phyloP scores from a whole-genome alignment of 1,140 invertebrate species.

The Eumaeus atala region DNA sequence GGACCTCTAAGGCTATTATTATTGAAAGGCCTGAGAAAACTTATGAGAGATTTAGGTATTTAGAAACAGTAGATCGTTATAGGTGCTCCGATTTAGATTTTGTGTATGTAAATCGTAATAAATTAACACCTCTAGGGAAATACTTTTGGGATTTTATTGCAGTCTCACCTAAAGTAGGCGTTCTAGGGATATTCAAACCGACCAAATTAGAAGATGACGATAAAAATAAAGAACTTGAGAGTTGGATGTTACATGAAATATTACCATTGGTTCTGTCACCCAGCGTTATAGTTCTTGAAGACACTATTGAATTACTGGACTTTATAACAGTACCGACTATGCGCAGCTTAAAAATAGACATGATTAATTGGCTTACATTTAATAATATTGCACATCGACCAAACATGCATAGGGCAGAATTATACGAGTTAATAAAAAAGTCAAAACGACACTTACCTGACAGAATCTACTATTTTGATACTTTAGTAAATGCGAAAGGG shows the following conservation, averaged over 20 bases:
- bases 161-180: neutral
- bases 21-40: slow-evolving; percentile 5
- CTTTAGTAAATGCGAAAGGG: neutral
- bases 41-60: slow-evolving; percentile 5
- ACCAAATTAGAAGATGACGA: neutral
- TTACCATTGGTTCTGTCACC: neutral
- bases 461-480: slow-evolving; percentile 9
- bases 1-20: slow-evolving; percentile 11
- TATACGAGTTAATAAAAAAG: slow-evolving; percentile 6
- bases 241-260: neutral
- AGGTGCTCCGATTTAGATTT: slow-evolving; percentile 3
- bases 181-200: neutral
- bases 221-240: neutral
- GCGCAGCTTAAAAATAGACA: neutral
- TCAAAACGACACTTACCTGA: slow-evolving; percentile 3
- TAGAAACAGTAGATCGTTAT: slow-evolving; percentile 5
- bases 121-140: neutral
- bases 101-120: slow-evolving; percentile 2
- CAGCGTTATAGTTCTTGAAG: slow-evolving; percentile 8
- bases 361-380: slow-evolving; percentile 9
- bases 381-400: slow-evolving; percentile 9
- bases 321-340: slow-evolving; percentile 5
- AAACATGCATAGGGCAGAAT: slow-evolving; percentile 10
- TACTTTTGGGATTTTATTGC: neutral
- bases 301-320: neutral